Conservation (phyloP, 2,888 invertebrate genomes). For the Pristionchus maxplancki region DNA sequence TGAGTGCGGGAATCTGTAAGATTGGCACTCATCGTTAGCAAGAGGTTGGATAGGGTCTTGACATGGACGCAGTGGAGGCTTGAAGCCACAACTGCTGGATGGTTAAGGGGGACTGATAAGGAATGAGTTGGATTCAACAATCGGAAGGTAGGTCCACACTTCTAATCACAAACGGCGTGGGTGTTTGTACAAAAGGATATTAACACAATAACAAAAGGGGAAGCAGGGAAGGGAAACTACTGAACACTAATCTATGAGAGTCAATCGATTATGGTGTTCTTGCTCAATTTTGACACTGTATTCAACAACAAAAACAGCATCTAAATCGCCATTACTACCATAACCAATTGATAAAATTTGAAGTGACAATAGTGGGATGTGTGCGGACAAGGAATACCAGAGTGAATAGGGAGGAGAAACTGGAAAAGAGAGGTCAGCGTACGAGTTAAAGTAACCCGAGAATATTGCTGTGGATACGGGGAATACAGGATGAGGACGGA, state of each 20-base stretch:
- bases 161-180: neutral
- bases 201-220: neutral
- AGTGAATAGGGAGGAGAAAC: neutral
- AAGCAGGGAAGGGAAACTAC: neutral
- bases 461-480: constrained; percentile 21
- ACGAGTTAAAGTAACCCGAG: constrained; percentile 1
- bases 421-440: neutral
- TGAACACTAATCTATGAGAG: neutral
- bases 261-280: neutral
- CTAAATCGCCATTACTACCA: neutral
- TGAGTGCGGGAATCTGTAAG: neutral
- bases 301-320: neutral
- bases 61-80: neutral
- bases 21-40: neutral
- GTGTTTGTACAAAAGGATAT: neutral
- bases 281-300: neutral
- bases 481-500: neutral
- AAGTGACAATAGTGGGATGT: neutral
- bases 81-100: neutral
- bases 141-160: neutral
- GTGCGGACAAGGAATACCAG: neutral
- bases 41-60: neutral
- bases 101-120: neutral
- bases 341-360: neutral
- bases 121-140: neutral